These are phyloP conservation scores for Plectropomus leopardus DNA, from an alignment of 2,113 vertebrate genomes.

Conservation along the genomic window DNA sequence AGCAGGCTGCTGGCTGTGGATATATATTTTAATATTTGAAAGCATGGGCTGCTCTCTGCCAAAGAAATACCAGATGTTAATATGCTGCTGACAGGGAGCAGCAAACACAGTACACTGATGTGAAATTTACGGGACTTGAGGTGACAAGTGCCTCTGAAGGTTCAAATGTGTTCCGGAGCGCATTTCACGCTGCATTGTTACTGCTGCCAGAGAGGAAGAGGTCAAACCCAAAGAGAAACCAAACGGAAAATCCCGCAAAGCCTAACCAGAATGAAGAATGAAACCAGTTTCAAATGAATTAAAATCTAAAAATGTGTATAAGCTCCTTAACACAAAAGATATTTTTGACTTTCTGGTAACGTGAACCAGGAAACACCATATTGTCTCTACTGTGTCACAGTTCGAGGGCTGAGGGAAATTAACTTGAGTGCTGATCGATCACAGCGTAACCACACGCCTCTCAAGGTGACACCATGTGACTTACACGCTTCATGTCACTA, in stretches of 20 bases:
- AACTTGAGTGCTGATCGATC: constrained; percentile 11
- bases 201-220: not conserved
- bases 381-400: too few species aligned
- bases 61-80: constrained; percentile 15
- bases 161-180: constrained; percentile 14
- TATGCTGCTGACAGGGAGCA: constrained; percentile 1
- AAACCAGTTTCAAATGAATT: not conserved
- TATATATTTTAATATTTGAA: not conserved
- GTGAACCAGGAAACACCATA: not conserved
- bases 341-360: not conserved
- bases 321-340: not conserved
- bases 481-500: constrained; percentile 29
- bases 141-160: constrained; percentile 4
- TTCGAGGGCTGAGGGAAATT: not conserved
- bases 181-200: constrained; percentile 34
- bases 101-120: not conserved
- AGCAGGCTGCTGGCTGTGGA: not conserved
- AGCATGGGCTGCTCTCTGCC: not conserved
- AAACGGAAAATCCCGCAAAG: not conserved
- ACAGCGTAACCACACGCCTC: constrained; percentile 6
- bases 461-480: constrained; percentile 45
- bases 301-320: not conserved
- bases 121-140: constrained; percentile 15
- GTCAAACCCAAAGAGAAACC: not conserved
- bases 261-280: not conserved